Evolutionary conservation across 2,113 vertebrate species (phyloP), one percentile per base, ranked within the genome.

Genomic region (Urocitellus parryii): DNA sequence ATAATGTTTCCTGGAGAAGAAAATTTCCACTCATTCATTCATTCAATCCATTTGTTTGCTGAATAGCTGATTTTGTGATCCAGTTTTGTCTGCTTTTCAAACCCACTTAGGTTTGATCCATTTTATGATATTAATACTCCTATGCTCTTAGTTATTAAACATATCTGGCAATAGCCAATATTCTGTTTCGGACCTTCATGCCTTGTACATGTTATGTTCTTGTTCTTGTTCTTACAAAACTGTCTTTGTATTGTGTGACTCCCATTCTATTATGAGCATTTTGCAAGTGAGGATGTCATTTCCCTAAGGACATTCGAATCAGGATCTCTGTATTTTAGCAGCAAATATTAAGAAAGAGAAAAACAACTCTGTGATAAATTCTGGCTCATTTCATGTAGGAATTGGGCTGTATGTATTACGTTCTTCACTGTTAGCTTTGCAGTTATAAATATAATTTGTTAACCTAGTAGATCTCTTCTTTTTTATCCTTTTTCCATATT

Each of bases 361-460:
- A 61, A 45, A 42, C 42, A 45, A 25, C 14, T 17, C 45, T 48
- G 16, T 32, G 51, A 67, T n/a, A 58, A 86, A 65, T 84, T 92
- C 17, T 65, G 16, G 10, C 34, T 94, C 34, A 56, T 77, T 92
- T 68, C 51, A 63, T 16, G 0, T 68, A 78, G 3, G 25, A 13
- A 73, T 53, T 87, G 8, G 56, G 32, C 74, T 86, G 10, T 78
- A 37, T 9, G 32, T 89, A 65, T 34, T 92, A 20, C 39, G 0
- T 1, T 86, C 2, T 84, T 79, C 34, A n/a, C 18, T 87, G 85
- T 78, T n/a, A 7, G 45, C 17, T 37, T 88, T 87, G 45, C 73
- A 96, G 45, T 91, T 73, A 82, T 89, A 37, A 82, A 67, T 77
- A 32, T 65, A 80, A 86, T 53, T 79, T 70, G 8, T 80, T 83